Conservation (phyloP, 2,113 vertebrate genomes). For the Centropus unirufus region DNA sequence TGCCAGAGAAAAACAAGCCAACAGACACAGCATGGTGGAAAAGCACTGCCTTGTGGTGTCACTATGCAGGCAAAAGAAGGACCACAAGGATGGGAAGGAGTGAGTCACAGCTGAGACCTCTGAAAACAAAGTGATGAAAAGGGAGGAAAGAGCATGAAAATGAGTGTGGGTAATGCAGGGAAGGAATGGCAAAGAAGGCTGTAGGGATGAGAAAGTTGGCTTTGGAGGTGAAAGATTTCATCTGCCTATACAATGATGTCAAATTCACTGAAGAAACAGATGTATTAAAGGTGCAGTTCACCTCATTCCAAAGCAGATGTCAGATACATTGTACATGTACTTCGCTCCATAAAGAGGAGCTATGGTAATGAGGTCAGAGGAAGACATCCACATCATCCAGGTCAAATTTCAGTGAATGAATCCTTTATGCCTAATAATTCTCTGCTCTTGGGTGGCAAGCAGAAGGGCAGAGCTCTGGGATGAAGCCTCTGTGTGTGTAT, state of each 20-base stretch:
- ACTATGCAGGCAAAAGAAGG: background rate
- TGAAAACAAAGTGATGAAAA: background rate
- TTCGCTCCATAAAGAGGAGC: background rate
- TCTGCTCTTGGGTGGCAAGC: constrained; percentile 10
- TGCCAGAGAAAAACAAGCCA: background rate
- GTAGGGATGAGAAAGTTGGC: background rate
- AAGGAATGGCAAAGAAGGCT: background rate
- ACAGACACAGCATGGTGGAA: background rate
- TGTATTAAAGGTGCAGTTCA: background rate
- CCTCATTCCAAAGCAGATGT: background rate
- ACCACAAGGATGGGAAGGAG: background rate
- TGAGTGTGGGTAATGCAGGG: background rate
- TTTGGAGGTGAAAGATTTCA: background rate
- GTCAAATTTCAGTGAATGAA: background rate
- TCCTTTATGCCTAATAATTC: background rate
- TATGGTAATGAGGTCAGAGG: background rate
- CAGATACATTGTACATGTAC: background rate
- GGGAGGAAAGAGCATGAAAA: background rate
- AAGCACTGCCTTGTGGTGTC: background rate
- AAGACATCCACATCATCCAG: background rate
- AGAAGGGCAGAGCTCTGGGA: constrained; percentile 9
- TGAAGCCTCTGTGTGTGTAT: background rate
- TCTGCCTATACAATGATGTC: background rate
- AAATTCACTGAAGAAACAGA: background rate
- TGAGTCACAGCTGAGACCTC: background rate